Base-by-base conservation (phyloP, 64 coral and sea anemone species). In the Montipora efflorescens region DNA sequence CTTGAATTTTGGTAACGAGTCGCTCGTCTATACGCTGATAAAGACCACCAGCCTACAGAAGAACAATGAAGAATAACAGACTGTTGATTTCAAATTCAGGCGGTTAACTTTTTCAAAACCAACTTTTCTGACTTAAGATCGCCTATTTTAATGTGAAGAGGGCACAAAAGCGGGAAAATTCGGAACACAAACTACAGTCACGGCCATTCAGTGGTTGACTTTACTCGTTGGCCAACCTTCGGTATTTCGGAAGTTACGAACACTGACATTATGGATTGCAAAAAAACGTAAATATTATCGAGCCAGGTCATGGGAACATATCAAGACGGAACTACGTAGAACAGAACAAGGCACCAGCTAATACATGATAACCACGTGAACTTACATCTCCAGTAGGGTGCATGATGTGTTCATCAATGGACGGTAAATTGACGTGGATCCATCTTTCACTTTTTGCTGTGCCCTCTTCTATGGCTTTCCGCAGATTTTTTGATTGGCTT, bases 371-470 rank as follows among this genome's bases (percentile, higher is more conserved):
- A 25, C 25, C 25, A 25, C 25, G 25, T 25, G 25, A 25, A 25
- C 25, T 88, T 75, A 88, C 47, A 22, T 76, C 72, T 48, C 69
- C 85, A 88, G n/a, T 88, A 75, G 69, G 69, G 72, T 88, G 69
- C 19, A 88, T 22, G 0, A 25, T 25, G 25, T 25, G 25, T 25
- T 25, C 85, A 73, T 70, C 21, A 8, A 57, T 22, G 15, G 70
- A 88, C 7, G 49, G 69, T 18, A 88, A 47, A 71, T 53, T 44
- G 13, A 90, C 58, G 20, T 66, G 50, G 45, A 90, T 79, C 74
- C 75, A 90, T 11, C 75, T 75, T 78, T 90, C 88, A 79, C 9
- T 12, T 12, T 76, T 88, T 69, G 71, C 49, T 4, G 76, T 79
- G 16, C 71, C 19, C 5, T 58, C 52, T 18, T 78, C 51, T 53